phyloP scores from a whole-genome alignment of 2,797 vertebrate species.

The Sebastes ruberrimus region DNA sequence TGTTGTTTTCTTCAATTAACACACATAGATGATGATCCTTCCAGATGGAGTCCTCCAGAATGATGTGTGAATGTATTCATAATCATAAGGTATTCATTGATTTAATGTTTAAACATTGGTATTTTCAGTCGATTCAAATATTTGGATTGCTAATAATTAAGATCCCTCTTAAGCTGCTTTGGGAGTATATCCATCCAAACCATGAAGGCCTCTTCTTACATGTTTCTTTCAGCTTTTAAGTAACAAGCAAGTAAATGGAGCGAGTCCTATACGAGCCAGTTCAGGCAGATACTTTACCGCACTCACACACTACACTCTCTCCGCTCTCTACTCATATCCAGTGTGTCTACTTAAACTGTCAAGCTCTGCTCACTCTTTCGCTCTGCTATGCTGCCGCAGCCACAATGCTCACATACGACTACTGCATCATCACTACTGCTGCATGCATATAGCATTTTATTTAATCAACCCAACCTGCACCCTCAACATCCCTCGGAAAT shows the following conservation, averaged over 20 bases:
- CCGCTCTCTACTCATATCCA: neutral
- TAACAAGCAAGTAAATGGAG: neutral
- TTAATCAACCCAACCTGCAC: neutral
- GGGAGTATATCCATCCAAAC: neutral
- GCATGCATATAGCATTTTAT: neutral
- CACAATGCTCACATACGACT: neutral
- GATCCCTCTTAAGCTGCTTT: neutral
- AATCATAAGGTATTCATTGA: constrained; percentile 8
- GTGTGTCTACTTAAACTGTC: constrained; percentile 7
- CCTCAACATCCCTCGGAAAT: neutral
- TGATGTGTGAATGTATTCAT: constrained; percentile 12
- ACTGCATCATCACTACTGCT: neutral
- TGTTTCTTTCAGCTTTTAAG: neutral
- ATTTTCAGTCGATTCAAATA: neutral
- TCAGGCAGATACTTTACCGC: neutral
- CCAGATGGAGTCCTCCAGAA: neutral
- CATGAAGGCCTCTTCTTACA: neutral
- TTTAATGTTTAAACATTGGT: constrained; percentile 8
- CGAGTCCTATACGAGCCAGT: neutral
- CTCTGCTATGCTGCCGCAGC: neutral
- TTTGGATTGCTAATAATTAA: neutral
- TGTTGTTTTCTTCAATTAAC: neutral
- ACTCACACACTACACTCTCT: neutral
- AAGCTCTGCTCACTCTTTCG: neutral
- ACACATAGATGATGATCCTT: neutral